These are phyloP conservation scores for Rhagium mordax DNA, from an alignment of 2,888 invertebrate genomes.

Conservation along the genomic window DNA sequence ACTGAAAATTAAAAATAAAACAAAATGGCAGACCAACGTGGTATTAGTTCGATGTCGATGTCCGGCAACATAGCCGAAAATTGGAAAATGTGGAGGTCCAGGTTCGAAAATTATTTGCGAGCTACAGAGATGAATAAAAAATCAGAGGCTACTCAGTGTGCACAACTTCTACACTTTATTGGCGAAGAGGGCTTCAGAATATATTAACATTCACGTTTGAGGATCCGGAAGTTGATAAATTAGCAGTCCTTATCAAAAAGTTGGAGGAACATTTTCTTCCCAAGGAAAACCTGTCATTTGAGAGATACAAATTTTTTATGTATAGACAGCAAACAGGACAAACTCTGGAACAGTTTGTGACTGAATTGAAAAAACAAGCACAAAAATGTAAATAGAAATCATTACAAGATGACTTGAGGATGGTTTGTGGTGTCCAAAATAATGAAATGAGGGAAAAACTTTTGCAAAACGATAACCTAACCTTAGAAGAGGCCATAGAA, in stretches of 20 bases:
- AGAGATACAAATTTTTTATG: slow-evolving; percentile 15
- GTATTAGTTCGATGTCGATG: neutral
- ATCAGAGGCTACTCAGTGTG: slow-evolving; percentile 13
- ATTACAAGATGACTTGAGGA: neutral
- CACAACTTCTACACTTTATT: slow-evolving; percentile 17
- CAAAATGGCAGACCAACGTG: neutral
- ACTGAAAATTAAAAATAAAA: neutral
- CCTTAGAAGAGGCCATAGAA: neutral
- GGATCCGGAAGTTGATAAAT: neutral
- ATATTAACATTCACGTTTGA: neutral
- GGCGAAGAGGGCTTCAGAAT: neutral
- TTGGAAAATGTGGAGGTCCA: neutral
- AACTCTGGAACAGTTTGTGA: slow-evolving; percentile 9
- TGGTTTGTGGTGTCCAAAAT: slow-evolving; percentile 1
- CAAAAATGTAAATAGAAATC: slow-evolving; percentile 1
- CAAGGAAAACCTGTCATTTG: neutral
- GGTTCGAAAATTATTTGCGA: neutral
- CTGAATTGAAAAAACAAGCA: neutral
- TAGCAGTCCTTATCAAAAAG: neutral
- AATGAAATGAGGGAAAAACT: neutral
- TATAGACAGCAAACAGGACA: slow-evolving; percentile 11
- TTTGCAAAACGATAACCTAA: slow-evolving; percentile 1
- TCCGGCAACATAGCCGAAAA: neutral
- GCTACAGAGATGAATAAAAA: slow-evolving; percentile 11
- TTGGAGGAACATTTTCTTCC: slow-evolving; percentile 7